Evolutionary conservation across 2,113 vertebrate genomes (phyloP).

Genomic region (Sitta europaea): DNA sequence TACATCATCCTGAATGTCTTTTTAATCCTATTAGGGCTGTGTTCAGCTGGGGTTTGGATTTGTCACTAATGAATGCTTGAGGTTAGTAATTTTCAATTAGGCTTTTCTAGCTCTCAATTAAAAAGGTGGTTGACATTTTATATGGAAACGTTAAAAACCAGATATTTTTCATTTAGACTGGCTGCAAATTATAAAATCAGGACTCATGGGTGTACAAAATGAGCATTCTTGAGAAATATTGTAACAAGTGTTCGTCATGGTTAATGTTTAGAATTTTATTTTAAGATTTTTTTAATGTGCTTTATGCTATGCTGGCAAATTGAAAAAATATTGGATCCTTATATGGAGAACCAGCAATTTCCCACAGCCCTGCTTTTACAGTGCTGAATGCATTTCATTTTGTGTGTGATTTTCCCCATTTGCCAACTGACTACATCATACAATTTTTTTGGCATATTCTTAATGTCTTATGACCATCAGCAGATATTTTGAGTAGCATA

Average conservation of each 20-base stretch:
- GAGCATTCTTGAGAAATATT: constrained; percentile 25
- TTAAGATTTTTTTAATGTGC: constrained; percentile 1
- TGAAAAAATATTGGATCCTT: constrained; percentile 56
- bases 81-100: constrained; percentile 53
- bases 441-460: constrained; percentile 44
- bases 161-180: constrained; percentile 3
- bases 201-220: background rate
- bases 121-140: constrained; percentile 52
- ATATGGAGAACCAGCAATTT: constrained; percentile 40
- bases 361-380: constrained; percentile 40
- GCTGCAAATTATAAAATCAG: background rate
- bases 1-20: constrained; percentile 26
- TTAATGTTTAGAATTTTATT: constrained; percentile 32
- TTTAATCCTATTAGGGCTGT: constrained; percentile 44
- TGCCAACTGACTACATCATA: constrained; percentile 64
- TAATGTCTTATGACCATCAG: constrained; percentile 64
- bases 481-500: constrained; percentile 57
- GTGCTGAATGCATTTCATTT: constrained; percentile 30
- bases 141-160: background rate
- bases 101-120: constrained; percentile 41
- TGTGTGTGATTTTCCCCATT: constrained; percentile 32
- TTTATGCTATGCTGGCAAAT: constrained; percentile 37
- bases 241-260: background rate
- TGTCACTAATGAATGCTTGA: constrained; percentile 44
- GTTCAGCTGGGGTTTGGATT: constrained; percentile 46